phyloP scores from a whole-genome alignment of 2,888 invertebrate species.

The Apamea monoglypha region DNA sequence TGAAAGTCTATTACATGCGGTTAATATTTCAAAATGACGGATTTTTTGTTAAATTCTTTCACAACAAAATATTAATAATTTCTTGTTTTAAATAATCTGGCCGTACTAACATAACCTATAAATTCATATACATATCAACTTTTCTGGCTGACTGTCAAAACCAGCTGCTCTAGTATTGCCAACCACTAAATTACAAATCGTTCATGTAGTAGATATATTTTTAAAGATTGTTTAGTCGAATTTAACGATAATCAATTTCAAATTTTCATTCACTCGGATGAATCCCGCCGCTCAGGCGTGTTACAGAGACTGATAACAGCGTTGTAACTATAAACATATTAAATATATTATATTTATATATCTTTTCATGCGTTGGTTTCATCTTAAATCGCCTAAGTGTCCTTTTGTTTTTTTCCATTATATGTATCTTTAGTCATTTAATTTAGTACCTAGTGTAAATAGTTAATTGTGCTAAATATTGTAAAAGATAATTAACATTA shows the following conservation, averaged over 20 bases:
- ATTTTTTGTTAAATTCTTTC: not conserved
- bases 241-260: not conserved
- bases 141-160: constrained; percentile 28
- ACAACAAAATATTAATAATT: constrained; percentile 6
- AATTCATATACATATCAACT: not conserved
- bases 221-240: not conserved
- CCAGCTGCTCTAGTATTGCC: constrained; percentile 33
- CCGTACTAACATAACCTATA: constrained; percentile 28
- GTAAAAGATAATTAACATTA: not conserved
- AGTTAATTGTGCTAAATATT: not conserved
- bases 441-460: too few species aligned
- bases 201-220: not conserved
- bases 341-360: not conserved
- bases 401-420: not conserved
- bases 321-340: not conserved
- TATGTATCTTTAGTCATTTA: too few species aligned
- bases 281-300: too few species aligned
- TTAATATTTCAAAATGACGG: not conserved
- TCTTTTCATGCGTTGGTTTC: not conserved
- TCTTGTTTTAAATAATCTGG: not conserved
- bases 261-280: not conserved
- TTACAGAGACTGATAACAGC: not conserved
- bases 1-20: constrained; percentile 1
- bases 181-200: not conserved
- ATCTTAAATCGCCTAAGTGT: not conserved